Evolutionary conservation across 2,113 vertebrate genomes (phyloP), one percentile per base, ranked within the genome.

Genomic region (Clarias batrachus): DNA sequence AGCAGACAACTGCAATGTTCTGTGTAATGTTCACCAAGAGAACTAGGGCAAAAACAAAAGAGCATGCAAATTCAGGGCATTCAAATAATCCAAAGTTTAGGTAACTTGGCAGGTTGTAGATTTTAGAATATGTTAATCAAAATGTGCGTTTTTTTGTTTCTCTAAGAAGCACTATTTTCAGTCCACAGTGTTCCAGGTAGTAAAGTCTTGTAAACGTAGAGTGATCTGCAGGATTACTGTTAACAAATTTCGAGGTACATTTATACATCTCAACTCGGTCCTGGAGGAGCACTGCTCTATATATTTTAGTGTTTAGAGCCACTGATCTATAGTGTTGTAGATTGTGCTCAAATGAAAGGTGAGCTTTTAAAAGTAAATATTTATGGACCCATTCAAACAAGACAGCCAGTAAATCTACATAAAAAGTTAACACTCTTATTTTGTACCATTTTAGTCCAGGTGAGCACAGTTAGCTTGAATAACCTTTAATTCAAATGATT

Each of bases 401-500:
- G 25, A 65, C 25, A 13, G 63, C 13, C 3, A 68, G 65, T 17
- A 37, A 33, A 27, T 12, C 65, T 8, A 27, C n/a, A 70, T 27
- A 70, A 3, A 9, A n/a, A 27, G 4, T 17, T 17, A 27, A 11
- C 19, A 73, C 3, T 0, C 19, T 41, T 76, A 23, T 25, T 76
- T 6, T 25, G 33, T 37, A 56, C 52, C 37, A 23, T 52, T 76
- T 52, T 5, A 9, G 7, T 56, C 14, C 9, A 16, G 37, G 48
- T 11, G 70, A 74, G 0, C 8, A 21, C 25, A 59, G 6, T 59
- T 33, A 79, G 4, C 27, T 19, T 12, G 60, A 33, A n/a, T 3
- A 13, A 82, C n/a, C 33, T 65, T 16, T 65, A 59, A 93, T 90
- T 92, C 92, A 92, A 70, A 59, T 89, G 85, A 92, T 91, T 91